Percentiles rank a stretch among this genome's conserved stretches.
Conservation (phyloP, 2,888 invertebrate species). For the Melinopterus prodromus region DNA sequence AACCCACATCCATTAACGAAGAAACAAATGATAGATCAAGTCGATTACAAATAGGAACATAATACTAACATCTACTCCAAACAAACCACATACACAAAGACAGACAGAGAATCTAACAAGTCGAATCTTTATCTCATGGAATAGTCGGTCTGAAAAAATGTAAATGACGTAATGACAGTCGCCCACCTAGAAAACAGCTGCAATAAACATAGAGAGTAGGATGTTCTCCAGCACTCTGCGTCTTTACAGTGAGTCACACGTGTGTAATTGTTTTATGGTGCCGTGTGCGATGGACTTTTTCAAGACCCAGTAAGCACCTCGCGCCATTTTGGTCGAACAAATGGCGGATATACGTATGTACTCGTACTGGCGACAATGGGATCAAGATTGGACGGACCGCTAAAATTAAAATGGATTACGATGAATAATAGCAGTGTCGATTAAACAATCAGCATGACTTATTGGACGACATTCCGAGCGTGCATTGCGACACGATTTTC, state of each 20-base stretch:
- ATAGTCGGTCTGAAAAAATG: not conserved
- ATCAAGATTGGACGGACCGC: not conserved
- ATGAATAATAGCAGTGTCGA: not conserved
- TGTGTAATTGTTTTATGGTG: conserved; percentile 4
- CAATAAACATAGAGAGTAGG: conserved; percentile 4
- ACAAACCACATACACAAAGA: not conserved
- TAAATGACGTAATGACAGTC: not conserved
- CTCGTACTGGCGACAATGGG: not conserved
- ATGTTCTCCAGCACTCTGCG: not conserved
- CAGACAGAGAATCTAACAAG: not conserved
- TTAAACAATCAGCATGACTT: not conserved
- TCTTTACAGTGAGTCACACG: not conserved
- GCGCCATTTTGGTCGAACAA: not conserved
- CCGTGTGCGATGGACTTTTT: not conserved
- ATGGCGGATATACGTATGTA: not conserved
- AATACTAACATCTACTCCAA: not conserved
- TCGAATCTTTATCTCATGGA: not conserved
- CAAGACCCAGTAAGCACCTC: not conserved
- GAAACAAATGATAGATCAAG: not conserved
- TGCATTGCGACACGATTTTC: not conserved
- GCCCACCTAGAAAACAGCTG: not conserved
- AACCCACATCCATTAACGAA: not conserved
- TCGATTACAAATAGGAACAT: not conserved
- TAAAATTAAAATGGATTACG: conserved; percentile 4
- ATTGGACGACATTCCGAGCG: not conserved